These are phyloP conservation scores for Neopipo cinnamomea DNA, from an alignment of 2,113 vertebrate species.

Conservation along the genomic window DNA sequence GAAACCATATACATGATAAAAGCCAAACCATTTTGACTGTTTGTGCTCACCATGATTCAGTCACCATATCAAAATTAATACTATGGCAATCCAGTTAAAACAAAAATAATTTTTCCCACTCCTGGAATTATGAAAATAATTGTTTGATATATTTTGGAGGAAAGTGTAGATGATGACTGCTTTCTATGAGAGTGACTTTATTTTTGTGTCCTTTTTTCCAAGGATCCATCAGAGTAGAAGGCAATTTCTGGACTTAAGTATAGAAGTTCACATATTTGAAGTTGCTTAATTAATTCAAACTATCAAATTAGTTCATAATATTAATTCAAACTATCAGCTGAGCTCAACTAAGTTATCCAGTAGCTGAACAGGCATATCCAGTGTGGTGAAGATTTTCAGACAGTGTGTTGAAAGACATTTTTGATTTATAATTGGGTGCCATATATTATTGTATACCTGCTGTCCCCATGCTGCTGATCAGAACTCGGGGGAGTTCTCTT, in stretches of 20 bases:
- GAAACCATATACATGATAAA: background rate
- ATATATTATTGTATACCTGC: background rate
- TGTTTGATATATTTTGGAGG: background rate
- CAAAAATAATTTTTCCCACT: background rate
- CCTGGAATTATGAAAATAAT: background rate
- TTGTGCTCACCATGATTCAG: background rate
- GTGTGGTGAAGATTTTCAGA: background rate
- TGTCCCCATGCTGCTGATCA: background rate
- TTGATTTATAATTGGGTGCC: background rate
- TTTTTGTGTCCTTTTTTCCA: background rate
- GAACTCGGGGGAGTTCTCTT: background rate
- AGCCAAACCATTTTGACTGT: background rate
- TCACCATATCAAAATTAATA: background rate
- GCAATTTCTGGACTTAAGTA: background rate
- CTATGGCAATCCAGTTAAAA: background rate
- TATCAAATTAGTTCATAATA: background rate
- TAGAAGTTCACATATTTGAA: background rate
- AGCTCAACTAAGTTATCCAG: background rate
- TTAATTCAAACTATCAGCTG: background rate
- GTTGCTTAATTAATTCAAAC: background rate
- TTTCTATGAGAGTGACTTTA: background rate
- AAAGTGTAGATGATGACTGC: background rate
- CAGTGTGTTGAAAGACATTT: background rate
- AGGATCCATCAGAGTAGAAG: background rate
- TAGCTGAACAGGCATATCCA: background rate